Evolutionary conservation across 2,888 invertebrate species (phyloP).

Genomic region (Theretra japonica): DNA sequence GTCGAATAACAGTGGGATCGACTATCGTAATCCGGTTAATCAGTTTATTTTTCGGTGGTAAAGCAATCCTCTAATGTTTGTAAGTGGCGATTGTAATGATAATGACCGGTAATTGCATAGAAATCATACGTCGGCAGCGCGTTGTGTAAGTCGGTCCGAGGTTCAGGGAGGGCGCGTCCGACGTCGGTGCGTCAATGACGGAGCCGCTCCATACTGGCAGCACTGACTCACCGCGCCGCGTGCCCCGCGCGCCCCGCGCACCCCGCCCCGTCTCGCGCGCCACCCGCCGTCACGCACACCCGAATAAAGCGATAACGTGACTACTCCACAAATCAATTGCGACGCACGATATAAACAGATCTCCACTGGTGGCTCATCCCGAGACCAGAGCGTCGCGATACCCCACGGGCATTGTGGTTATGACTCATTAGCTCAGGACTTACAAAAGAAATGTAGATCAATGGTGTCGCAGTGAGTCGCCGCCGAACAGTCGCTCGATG

Average conservation of each 20-base stretch:
- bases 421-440: too few relatives aligned
- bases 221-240: not conserved
- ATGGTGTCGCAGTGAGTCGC: not conserved
- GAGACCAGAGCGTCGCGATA: too few relatives aligned
- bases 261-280: not conserved
- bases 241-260: not conserved
- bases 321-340: too few relatives aligned
- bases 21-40: too few relatives aligned
- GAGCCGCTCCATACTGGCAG: not conserved
- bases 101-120: not conserved
- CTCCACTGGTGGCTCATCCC: too few relatives aligned
- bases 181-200: not conserved
- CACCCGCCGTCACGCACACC: not conserved
- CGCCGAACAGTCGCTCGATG: not conserved
- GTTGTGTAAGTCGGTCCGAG: not conserved
- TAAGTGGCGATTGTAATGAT: not conserved
- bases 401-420: too few relatives aligned
- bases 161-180: constrained; percentile 1
- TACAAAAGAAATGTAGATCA: not conserved
- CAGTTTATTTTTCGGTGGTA: too few relatives aligned
- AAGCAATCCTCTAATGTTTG: not conserved
- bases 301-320: too few relatives aligned
- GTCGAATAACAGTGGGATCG: too few relatives aligned
- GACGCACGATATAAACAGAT: too few relatives aligned
- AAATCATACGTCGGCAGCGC: not conserved